A percentile compares a stretch with the other conserved stretches of the same genome.
phyloP scores from a whole-genome alignment of 2,113 vertebrate species.

The Poeciliopsis prolifica region DNA sequence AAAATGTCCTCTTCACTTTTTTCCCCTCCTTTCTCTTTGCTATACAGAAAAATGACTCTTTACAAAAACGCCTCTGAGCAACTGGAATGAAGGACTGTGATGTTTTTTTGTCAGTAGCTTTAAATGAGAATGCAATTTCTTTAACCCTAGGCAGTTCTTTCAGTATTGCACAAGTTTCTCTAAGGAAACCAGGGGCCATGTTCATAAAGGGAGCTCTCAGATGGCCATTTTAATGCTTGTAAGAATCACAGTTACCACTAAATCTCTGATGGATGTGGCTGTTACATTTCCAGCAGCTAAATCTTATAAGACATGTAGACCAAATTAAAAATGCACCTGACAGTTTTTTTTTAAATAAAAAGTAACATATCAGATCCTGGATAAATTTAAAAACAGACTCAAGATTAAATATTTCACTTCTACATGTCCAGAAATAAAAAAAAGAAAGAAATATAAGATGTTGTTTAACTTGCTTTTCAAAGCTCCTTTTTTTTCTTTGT shows the following conservation, averaged over 20 bases:
- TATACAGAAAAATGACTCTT: slow-evolving; percentile 43
- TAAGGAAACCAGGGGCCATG: slow-evolving; percentile 21
- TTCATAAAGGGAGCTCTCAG: slow-evolving; percentile 45
- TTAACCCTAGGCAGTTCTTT: slow-evolving; percentile 59
- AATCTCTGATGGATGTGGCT: slow-evolving; percentile 8
- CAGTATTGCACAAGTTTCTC: slow-evolving; percentile 56
- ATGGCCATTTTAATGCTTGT: slow-evolving; percentile 45
- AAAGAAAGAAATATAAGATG: no score
- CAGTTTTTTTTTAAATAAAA: neutral
- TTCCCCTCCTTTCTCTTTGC: slow-evolving; percentile 26
- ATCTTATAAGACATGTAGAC: neutral
- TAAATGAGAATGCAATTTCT: slow-evolving; percentile 69
- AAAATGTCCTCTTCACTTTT: slow-evolving; percentile 25
- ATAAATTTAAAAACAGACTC: neutral
- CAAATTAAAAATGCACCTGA: neutral
- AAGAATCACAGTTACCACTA: slow-evolving; percentile 23
- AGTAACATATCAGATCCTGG: neutral
- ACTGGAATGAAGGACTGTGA: slow-evolving; percentile 53
- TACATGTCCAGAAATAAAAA: neutral
- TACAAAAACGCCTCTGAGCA: slow-evolving; percentile 48
- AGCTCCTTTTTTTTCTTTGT: neutral
- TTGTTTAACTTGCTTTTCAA: neutral
- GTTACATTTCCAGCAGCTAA: slow-evolving; percentile 13
- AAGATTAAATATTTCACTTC: neutral
- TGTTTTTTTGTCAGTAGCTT: slow-evolving; percentile 62